Conservation (phyloP, 2,888 invertebrate species). For the Alloplasta piceator region DNA sequence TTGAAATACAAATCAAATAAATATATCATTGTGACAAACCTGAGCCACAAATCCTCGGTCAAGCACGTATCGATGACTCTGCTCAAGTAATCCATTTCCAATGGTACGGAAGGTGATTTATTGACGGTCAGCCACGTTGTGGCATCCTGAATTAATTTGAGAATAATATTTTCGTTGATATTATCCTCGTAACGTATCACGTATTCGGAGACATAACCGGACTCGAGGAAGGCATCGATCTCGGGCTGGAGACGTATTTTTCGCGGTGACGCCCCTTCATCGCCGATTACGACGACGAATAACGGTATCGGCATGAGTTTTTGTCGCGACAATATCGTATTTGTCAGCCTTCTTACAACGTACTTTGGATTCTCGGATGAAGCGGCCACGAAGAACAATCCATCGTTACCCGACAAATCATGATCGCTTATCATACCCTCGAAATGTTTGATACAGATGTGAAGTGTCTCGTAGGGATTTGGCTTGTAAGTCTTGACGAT, state of each 20-base stretch:
- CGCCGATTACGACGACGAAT: constrained; percentile 74
- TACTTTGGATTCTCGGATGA: constrained; percentile 72
- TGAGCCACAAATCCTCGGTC: constrained; percentile 79
- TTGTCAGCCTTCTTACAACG: constrained; percentile 75
- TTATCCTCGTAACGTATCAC: constrained; percentile 73
- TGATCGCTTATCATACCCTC: constrained; percentile 75
- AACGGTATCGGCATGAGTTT: constrained; percentile 79
- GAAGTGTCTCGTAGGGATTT: constrained; percentile 75
- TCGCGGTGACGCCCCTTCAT: constrained; percentile 53
- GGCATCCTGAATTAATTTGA: constrained; percentile 76
- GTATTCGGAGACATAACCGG: constrained; percentile 78
- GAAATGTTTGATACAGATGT: constrained; percentile 78
- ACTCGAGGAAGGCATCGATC: constrained; percentile 74
- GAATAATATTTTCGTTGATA: constrained; percentile 71
- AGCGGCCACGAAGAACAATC: constrained; percentile 75
- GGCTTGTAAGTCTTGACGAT: constrained; percentile 76
- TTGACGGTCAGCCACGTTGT: constrained; percentile 78
- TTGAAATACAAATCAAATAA: background rate
- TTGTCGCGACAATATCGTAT: constrained; percentile 74
- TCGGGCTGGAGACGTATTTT: constrained; percentile 64
- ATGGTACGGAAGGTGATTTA: constrained; percentile 74
- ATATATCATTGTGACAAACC: constrained; percentile 66
- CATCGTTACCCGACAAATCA: constrained; percentile 76
- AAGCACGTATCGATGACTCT: constrained; percentile 73
- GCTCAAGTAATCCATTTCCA: constrained; percentile 78